Base-by-base conservation (phyloP, 1,140 invertebrate species). In the Polyergus mexicanus region DNA sequence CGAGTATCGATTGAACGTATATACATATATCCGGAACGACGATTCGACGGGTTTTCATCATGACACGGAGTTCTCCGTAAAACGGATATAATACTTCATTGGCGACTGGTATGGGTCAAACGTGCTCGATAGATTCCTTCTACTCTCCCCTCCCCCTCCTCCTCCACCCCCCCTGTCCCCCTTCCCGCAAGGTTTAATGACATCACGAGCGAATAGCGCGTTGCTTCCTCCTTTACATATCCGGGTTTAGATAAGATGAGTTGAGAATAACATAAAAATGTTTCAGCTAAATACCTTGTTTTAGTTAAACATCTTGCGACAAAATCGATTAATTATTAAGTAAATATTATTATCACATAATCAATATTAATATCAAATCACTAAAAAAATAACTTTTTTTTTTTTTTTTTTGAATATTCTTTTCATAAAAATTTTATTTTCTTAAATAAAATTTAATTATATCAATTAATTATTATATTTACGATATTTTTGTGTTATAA, bases 101-200 rank as follows among this genome's bases (percentile, higher is more conserved):
- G 51, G 78, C 54, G 25, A 38, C 41, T 63, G 47, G 60, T 54
- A 38, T 25, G 25, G 81, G 47, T 85, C 60, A 54, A 63, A 44
- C 68, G 11, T 51, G 6, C 62, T 65, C 51, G 75, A 32, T 54
- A 35, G 86, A 86, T 86, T 76, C 41, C 47, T 32, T 3, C 32
- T 32, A 32, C 32, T 32, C 13, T 1, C 44, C 16, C 4, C 13
- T 1, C 44, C 16, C 4, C 13, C 83, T n/a, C n/a, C n/a, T n/a
- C n/a, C n/a, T n/a, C n/a, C n/a, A n/a, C 4, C 44, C 16, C 4
- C 13, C 83, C 25, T 32, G 3, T 32, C 85, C 32, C 4, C 3
- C 86, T 10, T 7, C 8, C 76, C 41, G 47, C 19, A 32, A 84
- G 56, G 88, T 87, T 88, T 88, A 89, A 88, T 28, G 88, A 88